Conservation (phyloP, 2,113 vertebrate genomes). For the Bucco capensis region DNA sequence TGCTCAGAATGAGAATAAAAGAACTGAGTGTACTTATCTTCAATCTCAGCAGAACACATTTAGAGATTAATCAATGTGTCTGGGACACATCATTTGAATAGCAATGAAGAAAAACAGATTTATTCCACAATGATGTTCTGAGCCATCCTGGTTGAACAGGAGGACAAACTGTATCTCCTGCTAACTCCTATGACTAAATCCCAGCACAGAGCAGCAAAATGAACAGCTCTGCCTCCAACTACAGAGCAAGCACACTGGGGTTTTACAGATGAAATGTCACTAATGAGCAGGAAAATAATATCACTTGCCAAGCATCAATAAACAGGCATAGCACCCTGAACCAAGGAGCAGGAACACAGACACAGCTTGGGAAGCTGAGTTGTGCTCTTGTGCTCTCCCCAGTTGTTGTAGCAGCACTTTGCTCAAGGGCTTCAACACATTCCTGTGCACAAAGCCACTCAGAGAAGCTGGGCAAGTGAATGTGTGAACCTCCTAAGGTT, state of each 20-base stretch:
- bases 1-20: not conserved
- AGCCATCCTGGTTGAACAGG: not conserved
- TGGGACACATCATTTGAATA: not conserved
- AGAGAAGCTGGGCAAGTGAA: not conserved
- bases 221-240: not conserved
- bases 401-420: not conserved
- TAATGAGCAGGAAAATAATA: not conserved
- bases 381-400: not conserved
- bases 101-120: not conserved
- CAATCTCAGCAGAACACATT: not conserved
- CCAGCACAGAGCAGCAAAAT: not conserved
- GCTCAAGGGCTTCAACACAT: not conserved
- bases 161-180: not conserved
- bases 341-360: too few relatives aligned
- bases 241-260: fast-evolving
- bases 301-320: not conserved
- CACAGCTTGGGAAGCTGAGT: not conserved
- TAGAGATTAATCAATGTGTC: not conserved
- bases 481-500: too few relatives aligned
- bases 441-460: not conserved
- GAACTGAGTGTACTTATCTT: not conserved
- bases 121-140: not conserved
- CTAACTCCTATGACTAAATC: not conserved
- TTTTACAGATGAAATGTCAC: not conserved
- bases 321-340: too few relatives aligned